A percentile compares a stretch with the other conserved stretches of the same genome.
Conservation (phyloP, 2,888 invertebrate species). For the Capitulum mitella region DNA sequence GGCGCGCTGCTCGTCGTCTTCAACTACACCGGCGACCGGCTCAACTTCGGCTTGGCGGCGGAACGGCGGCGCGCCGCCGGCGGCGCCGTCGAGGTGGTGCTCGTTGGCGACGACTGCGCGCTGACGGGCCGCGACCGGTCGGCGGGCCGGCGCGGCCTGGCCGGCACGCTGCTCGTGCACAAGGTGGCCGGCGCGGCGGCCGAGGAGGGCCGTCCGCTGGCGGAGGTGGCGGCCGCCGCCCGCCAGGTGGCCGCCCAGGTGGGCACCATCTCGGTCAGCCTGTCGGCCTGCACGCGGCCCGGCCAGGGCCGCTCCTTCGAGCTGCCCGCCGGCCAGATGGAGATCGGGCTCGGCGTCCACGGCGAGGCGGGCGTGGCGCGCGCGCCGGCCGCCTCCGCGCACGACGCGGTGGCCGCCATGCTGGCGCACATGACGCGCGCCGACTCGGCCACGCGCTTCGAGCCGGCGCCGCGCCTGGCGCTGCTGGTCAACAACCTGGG, state of each 20-base stretch:
- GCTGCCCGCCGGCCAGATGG: conserved; percentile 57
- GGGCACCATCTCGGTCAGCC: conserved; percentile 14
- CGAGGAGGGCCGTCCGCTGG: conserved; percentile 52
- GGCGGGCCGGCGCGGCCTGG: conserved; percentile 57
- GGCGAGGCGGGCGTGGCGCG: conserved; percentile 51
- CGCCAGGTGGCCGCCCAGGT: conserved; percentile 35
- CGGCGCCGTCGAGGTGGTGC: conserved; percentile 48
- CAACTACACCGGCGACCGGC: conserved; percentile 68
- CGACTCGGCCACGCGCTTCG: conserved; percentile 40
- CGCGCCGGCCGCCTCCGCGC: conserved; percentile 41
- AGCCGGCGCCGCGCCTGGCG: conserved; percentile 48
- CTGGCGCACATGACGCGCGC: conserved; percentile 45
- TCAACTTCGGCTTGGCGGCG: conserved; percentile 73
- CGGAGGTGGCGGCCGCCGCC: conserved; percentile 49
- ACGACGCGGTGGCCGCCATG: conserved; percentile 44
- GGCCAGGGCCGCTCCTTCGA: conserved; percentile 9
- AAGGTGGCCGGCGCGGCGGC: conserved; percentile 71
- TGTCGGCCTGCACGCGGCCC: conserved; percentile 31
- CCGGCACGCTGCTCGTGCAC: conserved; percentile 51
- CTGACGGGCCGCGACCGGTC: conserved; percentile 45
- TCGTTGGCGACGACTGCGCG: conserved; percentile 65
- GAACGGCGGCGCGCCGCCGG: conserved; percentile 61
- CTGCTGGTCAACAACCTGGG: conserved; percentile 73
- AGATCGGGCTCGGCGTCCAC: conserved; percentile 55
- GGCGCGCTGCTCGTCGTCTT: conserved; percentile 66